Percentiles rank a stretch among this genome's conserved stretches.
phyloP scores from a whole-genome alignment of 2,113 vertebrate genomes.

The Apus apus region DNA sequence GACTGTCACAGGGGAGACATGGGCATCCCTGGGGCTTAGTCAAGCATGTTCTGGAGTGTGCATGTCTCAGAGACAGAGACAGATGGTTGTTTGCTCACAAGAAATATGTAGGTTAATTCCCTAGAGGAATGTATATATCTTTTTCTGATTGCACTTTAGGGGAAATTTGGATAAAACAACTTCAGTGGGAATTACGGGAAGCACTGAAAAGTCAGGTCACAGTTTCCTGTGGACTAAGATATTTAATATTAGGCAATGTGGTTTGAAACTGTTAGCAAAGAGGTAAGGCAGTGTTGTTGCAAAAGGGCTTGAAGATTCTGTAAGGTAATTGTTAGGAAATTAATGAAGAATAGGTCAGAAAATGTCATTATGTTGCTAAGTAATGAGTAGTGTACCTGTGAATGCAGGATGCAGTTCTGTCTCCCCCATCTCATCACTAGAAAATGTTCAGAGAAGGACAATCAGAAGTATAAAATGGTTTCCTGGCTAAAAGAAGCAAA shows the following conservation, averaged over 20 bases:
- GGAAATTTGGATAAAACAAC: background rate
- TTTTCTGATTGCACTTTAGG: constrained; percentile 4
- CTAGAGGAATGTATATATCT: background rate
- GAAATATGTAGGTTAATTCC: constrained; percentile 63
- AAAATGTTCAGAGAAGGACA: background rate
- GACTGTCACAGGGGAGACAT: background rate
- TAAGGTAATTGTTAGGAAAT: background rate
- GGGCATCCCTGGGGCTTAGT: background rate
- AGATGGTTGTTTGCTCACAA: constrained; percentile 42
- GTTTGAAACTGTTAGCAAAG: background rate
- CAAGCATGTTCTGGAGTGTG: background rate
- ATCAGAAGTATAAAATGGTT: background rate
- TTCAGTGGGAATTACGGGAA: background rate
- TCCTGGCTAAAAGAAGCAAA: background rate
- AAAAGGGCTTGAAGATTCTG: background rate
- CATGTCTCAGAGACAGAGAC: background rate
- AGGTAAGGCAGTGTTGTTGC: background rate
- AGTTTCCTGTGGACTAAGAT: background rate
- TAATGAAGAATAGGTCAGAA: background rate
- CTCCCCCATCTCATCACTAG: background rate
- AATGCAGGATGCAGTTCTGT: background rate
- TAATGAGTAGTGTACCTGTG: background rate
- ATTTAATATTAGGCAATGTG: background rate
- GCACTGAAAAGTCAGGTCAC: background rate
- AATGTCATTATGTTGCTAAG: background rate